These are phyloP conservation scores for Sclerurus mexicanus DNA, from an alignment of 2,113 vertebrate species.

Conservation along the genomic window DNA sequence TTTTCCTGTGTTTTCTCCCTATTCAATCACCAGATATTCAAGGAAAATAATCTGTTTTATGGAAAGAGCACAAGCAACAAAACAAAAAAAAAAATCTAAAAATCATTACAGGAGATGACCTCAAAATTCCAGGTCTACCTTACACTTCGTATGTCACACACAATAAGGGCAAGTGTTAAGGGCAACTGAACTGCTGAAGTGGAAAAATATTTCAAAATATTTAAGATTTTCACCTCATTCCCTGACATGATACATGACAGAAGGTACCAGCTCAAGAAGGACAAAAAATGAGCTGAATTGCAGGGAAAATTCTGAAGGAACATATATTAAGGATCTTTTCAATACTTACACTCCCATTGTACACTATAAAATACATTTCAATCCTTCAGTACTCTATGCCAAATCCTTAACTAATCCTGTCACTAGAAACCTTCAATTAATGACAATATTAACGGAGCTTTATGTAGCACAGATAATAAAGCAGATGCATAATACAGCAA, in stretches of 20 bases:
- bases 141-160: not conserved
- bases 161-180: not conserved
- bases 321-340: not conserved
- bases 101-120: not conserved
- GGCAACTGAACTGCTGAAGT: not conserved
- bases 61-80: not conserved
- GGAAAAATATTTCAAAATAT: not conserved
- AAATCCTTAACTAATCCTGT: slow-evolving; percentile 10
- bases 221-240: not conserved
- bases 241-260: rapidly evolving
- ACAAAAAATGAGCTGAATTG: not conserved
- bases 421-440: slow-evolving; percentile 27
- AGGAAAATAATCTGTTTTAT: not conserved
- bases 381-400: not conserved
- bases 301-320: not conserved
- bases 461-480: not conserved
- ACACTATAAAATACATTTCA: not conserved
- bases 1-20: not conserved
- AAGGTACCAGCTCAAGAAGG: not conserved
- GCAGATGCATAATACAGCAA: not conserved
- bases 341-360: not conserved
- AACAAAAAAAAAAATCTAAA: not conserved
- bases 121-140: not conserved
- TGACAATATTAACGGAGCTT: not conserved
- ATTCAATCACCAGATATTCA: not conserved